Percentiles rank a stretch among this genome's conserved stretches.
phyloP scores from a whole-genome alignment of 2,113 vertebrate species.

The Oncorhynchus mykiss region DNA sequence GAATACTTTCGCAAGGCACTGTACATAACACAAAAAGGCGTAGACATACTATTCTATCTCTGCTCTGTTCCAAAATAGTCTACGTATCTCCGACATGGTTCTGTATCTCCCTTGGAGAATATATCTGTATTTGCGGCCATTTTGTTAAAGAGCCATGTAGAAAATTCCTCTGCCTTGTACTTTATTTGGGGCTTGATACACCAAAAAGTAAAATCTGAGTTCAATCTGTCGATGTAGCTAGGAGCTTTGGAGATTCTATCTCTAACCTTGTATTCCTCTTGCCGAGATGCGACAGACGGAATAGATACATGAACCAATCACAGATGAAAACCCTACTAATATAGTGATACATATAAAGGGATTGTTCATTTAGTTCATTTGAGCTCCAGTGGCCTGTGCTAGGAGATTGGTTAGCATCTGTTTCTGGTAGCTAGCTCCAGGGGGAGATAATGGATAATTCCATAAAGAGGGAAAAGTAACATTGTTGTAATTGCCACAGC shows the following conservation, averaged over 20 bases:
- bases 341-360: slow-evolving; percentile 56
- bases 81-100: too few relatives aligned
- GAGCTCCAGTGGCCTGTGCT: too few relatives aligned
- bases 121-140: too few relatives aligned
- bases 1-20: too few relatives aligned
- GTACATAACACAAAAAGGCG: slow-evolving; percentile 34
- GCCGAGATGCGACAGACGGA: background rate
- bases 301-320: slow-evolving; percentile 46
- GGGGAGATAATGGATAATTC: slow-evolving; percentile 59
- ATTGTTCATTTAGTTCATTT: slow-evolving; percentile 57
- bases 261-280: background rate
- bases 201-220: background rate
- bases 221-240: background rate
- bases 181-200: too few relatives aligned
- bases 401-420: slow-evolving; percentile 55
- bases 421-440: slow-evolving; percentile 51
- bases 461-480: slow-evolving; percentile 55
- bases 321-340: slow-evolving; percentile 33
- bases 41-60: too few relatives aligned
- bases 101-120: too few relatives aligned
- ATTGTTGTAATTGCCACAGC: slow-evolving; percentile 60
- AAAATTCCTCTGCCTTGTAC: too few relatives aligned
- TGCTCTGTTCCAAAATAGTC: too few relatives aligned
- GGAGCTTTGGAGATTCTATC: background rate
- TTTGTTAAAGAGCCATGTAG: too few relatives aligned